Conservation (phyloP, 2,888 invertebrate species). For the Caenorhabditis uteleia region DNA sequence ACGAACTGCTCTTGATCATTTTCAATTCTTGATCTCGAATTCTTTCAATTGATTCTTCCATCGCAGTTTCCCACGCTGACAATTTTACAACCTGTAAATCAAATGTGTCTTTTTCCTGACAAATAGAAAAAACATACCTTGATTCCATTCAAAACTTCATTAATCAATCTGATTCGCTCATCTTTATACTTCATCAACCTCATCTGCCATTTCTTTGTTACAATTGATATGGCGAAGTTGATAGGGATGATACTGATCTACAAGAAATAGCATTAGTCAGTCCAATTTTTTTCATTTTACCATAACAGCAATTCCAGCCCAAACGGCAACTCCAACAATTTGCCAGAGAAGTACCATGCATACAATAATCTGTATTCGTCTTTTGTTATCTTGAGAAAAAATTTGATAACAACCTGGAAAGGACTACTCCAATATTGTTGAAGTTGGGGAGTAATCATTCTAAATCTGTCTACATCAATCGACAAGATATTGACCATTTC, state of each 20-base stretch:
- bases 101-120: background rate
- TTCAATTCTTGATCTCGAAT: conserved; percentile 41
- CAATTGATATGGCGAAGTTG: conserved; percentile 62
- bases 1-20: conserved; percentile 55
- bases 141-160: conserved; percentile 89
- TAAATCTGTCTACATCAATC: conserved; percentile 72
- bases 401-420: conserved; percentile 44
- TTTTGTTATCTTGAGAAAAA: background rate
- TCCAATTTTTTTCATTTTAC: conserved; percentile 77
- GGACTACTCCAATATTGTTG: conserved; percentile 69
- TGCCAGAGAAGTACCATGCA: conserved; percentile 71
- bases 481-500: conserved; percentile 74
- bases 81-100: conserved; percentile 69
- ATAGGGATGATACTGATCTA: conserved; percentile 73
- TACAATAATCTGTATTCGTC: conserved; percentile 54
- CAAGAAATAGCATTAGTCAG: background rate
- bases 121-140: conserved; percentile 73
- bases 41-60: conserved; percentile 58
- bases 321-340: conserved; percentile 79
- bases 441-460: conserved; percentile 68
- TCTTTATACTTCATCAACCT: conserved; percentile 92
- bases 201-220: conserved; percentile 72
- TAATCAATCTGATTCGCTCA: conserved; percentile 89
- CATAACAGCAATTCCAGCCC: conserved; percentile 91
- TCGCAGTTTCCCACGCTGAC: conserved; percentile 73